Base-by-base conservation (phyloP, 2,797 vertebrate genomes). In the Cyprinodon diabolis region DNA sequence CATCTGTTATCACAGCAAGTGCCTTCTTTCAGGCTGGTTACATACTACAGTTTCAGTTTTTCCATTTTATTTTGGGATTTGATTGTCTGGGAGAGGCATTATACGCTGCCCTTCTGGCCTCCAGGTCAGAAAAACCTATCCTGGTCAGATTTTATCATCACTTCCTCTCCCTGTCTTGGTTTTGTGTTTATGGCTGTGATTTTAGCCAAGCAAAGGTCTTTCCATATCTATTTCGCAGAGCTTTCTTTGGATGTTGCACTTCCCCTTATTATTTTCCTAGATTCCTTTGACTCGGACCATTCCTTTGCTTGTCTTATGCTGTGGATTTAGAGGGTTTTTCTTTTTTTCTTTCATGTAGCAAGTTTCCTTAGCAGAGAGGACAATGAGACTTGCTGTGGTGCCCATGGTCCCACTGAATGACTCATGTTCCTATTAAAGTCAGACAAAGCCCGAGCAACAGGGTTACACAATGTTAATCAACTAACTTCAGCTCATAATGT, bases 381-480 rank as follows among this genome's bases (percentile, higher is more conserved):
- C 90, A 94, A 90, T 91, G 81, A 72, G 72, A 45, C 82, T 77
- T 84, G 75, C 79, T 84, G 72, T 86, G 87, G 83, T 71, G 81
- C 78, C 75, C 78, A 75, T 79, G 82, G 77, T 81, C 80, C 21
- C 54, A 6, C 65, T 78, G 71, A 84, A 74, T 90, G 85, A 87
- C 85, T 90, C 87, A 87, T 91, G 78, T 91, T 90, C 66, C 77
- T 87, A 74, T 82, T 89, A 84, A 86, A 89, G 79, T 78, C 69
- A 69, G 69, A 72, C 84, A 43, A 72, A 72, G 76, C 68, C 66
- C 69, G 73, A 87, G 89, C 81, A 87, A 82, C 80, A 71, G 74
- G 68, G 85, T 91, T 88, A 84, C 75, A 85, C 86, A 86, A 83
- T 73, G 79, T 75, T 82, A 82, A 89, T 90, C 86, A 89, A 82